Base-by-base conservation (phyloP, 2,888 invertebrate genomes). In the Cynaeus angustus region DNA sequence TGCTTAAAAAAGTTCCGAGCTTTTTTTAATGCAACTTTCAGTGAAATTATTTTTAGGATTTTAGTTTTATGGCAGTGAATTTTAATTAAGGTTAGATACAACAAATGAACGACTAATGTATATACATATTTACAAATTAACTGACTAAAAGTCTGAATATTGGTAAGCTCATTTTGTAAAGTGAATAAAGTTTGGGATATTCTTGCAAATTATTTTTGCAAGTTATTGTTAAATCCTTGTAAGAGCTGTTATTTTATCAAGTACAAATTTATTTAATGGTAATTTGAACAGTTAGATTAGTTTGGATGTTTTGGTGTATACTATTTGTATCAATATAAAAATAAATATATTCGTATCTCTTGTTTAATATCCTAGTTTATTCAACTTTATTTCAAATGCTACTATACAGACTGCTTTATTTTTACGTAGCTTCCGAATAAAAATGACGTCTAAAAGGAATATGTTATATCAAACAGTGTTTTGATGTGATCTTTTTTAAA, bases 231-330 rank as follows among this genome's bases (percentile, higher is more conserved):
- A 72, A 75, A 76, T 68, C 72, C 66, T 72, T 75, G 74, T 75
- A 77, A 78, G 78, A 80, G 76, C 75, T 79, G 78, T 80, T 78
- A 79, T 77, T 79, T 80, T 79, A 77, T 78, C 75, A 82, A 83
- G 82, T 83, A 82, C 79, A 81, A 80, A 81, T 80, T 80, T 80
- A 80, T 80, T 80, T 81, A 70, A 73, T 76, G 78, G 80, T 80
- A 78, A 81, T 78, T 76, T 80, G 77, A 80, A 76, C 76, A 75
- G 72, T 75, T 77, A 79, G 79, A 77, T 76, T 82, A 81, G 81
- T 79, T 78, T 83, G 83, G 80, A 83, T 84, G 83, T 83, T 79
- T 83, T 83, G 82, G 81, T 83, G 83, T 83, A 83, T 81, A 83
- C 82, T 83, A 83, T 82, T 81, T 83, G 83, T 83, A 83, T 81